Percentiles rank a stretch among this genome's conserved stretches.
Conservation (phyloP, 2,113 vertebrate species). For the Phrynocephalus versicolor region DNA sequence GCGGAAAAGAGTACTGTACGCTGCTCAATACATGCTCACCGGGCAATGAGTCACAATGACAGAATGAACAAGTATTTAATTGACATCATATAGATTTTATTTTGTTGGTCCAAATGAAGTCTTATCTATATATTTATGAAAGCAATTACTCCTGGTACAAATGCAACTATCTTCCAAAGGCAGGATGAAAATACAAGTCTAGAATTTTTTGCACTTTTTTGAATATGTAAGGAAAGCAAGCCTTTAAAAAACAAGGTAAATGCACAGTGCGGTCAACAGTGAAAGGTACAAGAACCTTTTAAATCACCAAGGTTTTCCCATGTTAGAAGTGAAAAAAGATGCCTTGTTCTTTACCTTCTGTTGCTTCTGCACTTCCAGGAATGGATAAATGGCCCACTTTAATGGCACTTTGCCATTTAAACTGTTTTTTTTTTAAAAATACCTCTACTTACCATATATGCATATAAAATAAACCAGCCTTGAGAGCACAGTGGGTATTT, state of each 20-base stretch:
- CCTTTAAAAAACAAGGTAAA: background rate
- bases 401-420: background rate
- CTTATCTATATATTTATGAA: background rate
- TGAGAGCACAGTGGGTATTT: too few relatives aligned
- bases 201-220: background rate
- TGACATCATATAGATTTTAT: background rate
- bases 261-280: background rate
- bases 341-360: background rate
- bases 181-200: background rate
- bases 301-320: too few relatives aligned
- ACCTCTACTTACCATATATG: background rate
- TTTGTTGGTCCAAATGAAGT: background rate
- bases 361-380: background rate
- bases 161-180: background rate
- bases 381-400: background rate
- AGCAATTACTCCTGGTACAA: slow-evolving; percentile 29
- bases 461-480: background rate
- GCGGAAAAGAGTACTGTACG: background rate
- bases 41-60: background rate
- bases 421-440: background rate
- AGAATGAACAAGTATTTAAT: background rate
- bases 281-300: too few relatives aligned
- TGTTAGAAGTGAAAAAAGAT: background rate
- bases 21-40: too few relatives aligned
- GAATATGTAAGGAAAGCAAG: background rate